Evolutionary conservation across 2,888 invertebrate species (phyloP), one percentile per base, ranked within the genome.

Genomic region (Athetis lepigone): DNA sequence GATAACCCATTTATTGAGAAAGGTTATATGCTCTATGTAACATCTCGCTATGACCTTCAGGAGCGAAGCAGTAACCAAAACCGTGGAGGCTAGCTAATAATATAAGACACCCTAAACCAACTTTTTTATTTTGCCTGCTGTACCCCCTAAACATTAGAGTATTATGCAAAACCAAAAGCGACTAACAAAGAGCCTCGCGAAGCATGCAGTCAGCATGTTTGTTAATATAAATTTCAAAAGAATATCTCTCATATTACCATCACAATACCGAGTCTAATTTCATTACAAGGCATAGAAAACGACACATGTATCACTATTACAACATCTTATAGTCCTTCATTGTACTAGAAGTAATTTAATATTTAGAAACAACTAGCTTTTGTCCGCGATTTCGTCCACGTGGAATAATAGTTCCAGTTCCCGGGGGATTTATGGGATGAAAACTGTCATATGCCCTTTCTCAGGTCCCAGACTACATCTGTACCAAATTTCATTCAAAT

Each of bases 141-240:
- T 67, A 70, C 55, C 45, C 52, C 23, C 49, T 27, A 60, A 67
- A 52, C 50, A 63, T 67, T 54, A n/a, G 51, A 43, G 33, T 71
- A 65, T 75, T 77, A 75, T 73, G 75, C 72, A 81, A 80, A 75
- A 47, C 70, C 47, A 59, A 50, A 29, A 51, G 18, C 37, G 13
- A 33, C 11, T 55, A 71, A 79, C 73, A 79, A 79, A 77, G 70
- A 70, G 16, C 33, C 18, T 36, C 46, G 47, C 66, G 58, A 73
- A 65, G 60, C 70, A 51, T 59, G 49, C 64, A 72, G 56, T 56
- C 60, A 57, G 29, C 47, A 51, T 70, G 47, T 78, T 72, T 78
- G 80, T 64, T 77, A 65, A 77, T 75, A 75, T 65, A 70, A 69
- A 69, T 77, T 79, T 70, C 79, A 72, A 79, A 73, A 81, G 77